Conservation (phyloP, 2,113 vertebrate species). For the Natator depressus region DNA sequence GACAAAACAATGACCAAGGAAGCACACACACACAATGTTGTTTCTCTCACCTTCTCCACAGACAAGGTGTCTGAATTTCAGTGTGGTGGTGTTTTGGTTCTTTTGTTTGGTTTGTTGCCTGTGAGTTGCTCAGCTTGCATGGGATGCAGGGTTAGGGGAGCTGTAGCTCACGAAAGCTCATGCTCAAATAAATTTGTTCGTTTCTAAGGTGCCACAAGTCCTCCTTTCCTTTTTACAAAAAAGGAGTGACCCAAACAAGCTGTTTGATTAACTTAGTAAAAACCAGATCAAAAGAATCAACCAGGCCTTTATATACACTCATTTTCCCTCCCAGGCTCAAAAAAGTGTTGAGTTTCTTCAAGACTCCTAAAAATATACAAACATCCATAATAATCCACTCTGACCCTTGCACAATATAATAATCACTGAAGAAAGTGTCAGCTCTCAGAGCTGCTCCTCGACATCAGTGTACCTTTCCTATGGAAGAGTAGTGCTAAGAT, state of each 20-base stretch:
- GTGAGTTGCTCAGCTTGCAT: not conserved
- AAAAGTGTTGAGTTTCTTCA: not conserved
- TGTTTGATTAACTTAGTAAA: not conserved
- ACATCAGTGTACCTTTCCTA: not conserved
- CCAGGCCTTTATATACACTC: not conserved
- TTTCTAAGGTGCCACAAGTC: too few relatives aligned
- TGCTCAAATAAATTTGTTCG: too few relatives aligned
- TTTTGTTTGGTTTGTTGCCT: not conserved
- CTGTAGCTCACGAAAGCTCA: too few relatives aligned
- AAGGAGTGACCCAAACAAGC: not conserved
- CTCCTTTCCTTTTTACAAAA: not conserved
- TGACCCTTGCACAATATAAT: not conserved
- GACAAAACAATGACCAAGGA: constrained; percentile 8
- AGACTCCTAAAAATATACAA: not conserved
- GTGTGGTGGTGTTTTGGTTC: not conserved
- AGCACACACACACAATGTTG: not conserved
- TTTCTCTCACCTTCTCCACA: not conserved
- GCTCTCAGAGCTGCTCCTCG: not conserved
- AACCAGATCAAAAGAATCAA: not conserved
- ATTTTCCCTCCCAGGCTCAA: not conserved
- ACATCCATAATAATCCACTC: not conserved
- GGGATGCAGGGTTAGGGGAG: not conserved
- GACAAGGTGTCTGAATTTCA: not conserved
- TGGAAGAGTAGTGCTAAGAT: rapidly evolving
- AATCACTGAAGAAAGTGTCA: not conserved